Evolutionary conservation across 92 coral and sea anemone species (phyloP), one percentile per base, ranked within the genome.

Genomic region (Pocillopora grandis): DNA sequence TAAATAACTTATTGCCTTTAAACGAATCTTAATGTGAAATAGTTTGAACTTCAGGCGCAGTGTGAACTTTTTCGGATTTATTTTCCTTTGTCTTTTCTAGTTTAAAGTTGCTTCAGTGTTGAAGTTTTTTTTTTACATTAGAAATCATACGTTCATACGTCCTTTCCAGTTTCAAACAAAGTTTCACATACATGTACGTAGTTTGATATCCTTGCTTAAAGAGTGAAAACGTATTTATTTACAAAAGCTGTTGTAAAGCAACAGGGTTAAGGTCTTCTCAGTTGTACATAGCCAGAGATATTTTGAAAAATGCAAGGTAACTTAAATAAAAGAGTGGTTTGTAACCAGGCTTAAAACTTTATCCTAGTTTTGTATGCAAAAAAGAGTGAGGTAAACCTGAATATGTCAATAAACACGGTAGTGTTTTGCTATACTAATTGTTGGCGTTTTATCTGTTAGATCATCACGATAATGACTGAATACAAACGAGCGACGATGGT

Each of bases 201-300:
- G n/a, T 71, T 80, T 69, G 74, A 36, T 37, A 37, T 58, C 76
- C 69, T 60, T 27, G 69, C 77, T 80, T 5, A 17, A 57, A 58
- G 77, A 35, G 37, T 58, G 69, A 71, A 62, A 60, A 49, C 36
- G 67, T 71, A 81, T 81, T 81, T 81, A 81, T 70, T 60, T 58
- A 27, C 66, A 66, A 35, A 17, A 19, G 17, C n/a, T 20, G 86
- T 83, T 83, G 73, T 72, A 49, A 48, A 75, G 86, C 80, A 74
- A 63, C 86, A 10, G 20, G 33, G 33, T 6, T 31, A n/a, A 9
- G 9, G 10, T 19, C 19, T 20, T 36, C 14, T 68, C 2, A 70
- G 55, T 62, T 83, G 86, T 83, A 73, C 73, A 83, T 83, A 63
- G 19, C 56, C 62, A 74, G 60, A n/a, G 61, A 23, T 35, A 81